phyloP scores from a whole-genome alignment of 2,888 invertebrate species.

The Calameuta idolon region DNA sequence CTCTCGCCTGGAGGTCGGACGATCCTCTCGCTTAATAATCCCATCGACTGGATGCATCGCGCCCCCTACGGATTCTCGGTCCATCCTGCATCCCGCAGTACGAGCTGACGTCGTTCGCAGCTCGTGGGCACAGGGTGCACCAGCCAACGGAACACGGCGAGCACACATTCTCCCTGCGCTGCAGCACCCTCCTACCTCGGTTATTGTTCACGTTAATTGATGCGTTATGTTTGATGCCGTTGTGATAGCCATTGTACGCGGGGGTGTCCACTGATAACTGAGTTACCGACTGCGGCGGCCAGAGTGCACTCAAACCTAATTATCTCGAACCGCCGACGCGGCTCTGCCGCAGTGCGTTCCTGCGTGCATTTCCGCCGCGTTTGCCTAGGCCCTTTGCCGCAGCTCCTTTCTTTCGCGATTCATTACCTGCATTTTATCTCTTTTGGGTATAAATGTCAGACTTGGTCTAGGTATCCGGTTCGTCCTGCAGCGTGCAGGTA shows the following conservation, averaged over 20 bases:
- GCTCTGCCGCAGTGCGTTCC: conserved; percentile 61
- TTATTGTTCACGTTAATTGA: conserved; percentile 68
- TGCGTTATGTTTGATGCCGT: conserved; percentile 68
- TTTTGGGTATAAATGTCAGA: conserved; percentile 9
- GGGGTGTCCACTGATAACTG: conserved; percentile 68
- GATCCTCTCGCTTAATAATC: not conserved
- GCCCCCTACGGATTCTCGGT: not conserved
- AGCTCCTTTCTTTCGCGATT: not conserved
- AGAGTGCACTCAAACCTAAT: conserved; percentile 68
- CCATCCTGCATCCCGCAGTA: not conserved
- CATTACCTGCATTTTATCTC: conserved; percentile 22
- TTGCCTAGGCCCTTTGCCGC: not conserved
- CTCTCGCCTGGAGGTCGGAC: not conserved
- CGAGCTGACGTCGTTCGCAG: not conserved
- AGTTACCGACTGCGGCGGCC: conserved; percentile 66
- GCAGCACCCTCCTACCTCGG: conserved; percentile 49
- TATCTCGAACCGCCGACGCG: conserved; percentile 65
- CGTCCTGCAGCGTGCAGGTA: not conserved
- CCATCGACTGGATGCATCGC: not conserved
- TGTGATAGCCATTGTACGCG: conserved; percentile 66
- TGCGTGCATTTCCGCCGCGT: conserved; percentile 33
- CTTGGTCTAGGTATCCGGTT: not conserved
- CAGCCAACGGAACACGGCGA: not conserved
- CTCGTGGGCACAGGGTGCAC: not conserved
- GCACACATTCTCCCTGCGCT: not conserved